Base-by-base conservation (phyloP, 2,888 invertebrate genomes). In the Pimpla rufipes region DNA sequence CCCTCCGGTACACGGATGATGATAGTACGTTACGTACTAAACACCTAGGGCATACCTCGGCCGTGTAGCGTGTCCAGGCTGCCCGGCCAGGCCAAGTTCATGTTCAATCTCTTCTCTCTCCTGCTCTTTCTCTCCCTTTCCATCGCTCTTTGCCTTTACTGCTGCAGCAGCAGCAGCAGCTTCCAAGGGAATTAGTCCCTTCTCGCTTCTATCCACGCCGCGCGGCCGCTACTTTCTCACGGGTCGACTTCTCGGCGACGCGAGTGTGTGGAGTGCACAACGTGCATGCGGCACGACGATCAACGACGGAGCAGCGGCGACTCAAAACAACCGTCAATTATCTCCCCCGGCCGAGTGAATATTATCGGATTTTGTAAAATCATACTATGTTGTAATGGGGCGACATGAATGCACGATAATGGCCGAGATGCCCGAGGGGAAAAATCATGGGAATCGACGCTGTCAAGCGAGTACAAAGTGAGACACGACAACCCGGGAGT, bases 141-240 rank as follows among this genome's bases (percentile, higher is more conserved):
- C n/a, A n/a, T 29, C 29, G 2, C 29, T 29, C 29, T 29, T 29
- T 29, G 2, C 5, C 29, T 29, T 5, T 29, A 29, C 5, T 5
- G 29, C 29, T 29, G 29, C 29, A 29, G 29, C 29, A 29, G 2
- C 29, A 29, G 57, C 16, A 16, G 37, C 62, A 62, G 62, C 62
- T 37, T 62, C 62, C 37, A 79, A 77, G 78, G 78, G 78, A 79
- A 83, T 81, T 70, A 83, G 81, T 83, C 82, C 68, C 70, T 68
- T 85, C 77, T 71, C 73, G 81, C 77, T 71, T 77, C 77, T 62
- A 18, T 77, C 57, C 70, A 59, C 62, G 40, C 37, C n/a, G n/a
- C n/a, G n/a, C 62, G 70, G 47, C 70, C 57, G 71, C 66, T 73
- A 73, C 67, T 77, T 81, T 81, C 81, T 81, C 81, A 81, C 81